Percentiles rank a stretch among this genome's conserved stretches.
Conservation (phyloP, 2,888 invertebrate species). For the Plebejus anna region DNA sequence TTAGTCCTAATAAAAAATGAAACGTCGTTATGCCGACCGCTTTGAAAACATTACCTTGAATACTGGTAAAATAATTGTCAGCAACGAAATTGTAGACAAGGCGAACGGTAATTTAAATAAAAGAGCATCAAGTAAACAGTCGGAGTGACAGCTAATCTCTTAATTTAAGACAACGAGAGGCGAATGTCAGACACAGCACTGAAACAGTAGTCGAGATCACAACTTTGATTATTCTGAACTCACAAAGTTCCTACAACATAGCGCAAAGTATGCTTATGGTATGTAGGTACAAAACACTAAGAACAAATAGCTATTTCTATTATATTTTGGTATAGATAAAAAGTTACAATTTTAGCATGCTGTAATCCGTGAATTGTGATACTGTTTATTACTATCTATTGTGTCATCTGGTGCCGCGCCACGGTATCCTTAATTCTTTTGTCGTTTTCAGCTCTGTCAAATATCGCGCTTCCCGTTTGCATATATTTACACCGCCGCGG, state of each 20-base stretch:
- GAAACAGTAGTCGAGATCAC: background rate
- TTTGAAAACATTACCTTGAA: conserved; percentile 8
- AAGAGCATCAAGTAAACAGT: conserved; percentile 46
- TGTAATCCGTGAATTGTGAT: background rate
- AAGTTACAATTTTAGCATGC: background rate
- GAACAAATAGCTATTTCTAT: background rate
- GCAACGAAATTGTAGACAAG: conserved; percentile 14
- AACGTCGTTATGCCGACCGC: background rate
- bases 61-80: background rate
- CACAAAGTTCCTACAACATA: background rate
- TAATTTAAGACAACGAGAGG: conserved; percentile 63
- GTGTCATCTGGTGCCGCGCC: conserved; percentile 41
- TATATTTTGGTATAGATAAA: background rate
- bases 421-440: conserved; percentile 67
- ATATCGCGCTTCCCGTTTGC: conserved; percentile 75
- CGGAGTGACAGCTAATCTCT: conserved; percentile 61
- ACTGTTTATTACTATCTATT: conserved; percentile 2
- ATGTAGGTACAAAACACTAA: background rate
- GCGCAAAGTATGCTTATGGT: background rate
- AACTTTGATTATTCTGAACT: background rate
- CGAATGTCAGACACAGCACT: conserved; percentile 51
- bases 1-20: background rate
- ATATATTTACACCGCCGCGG: conserved; percentile 69
- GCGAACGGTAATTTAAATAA: conserved; percentile 44
- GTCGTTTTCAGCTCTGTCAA: conserved; percentile 77